Evolutionary conservation across 2,797 vertebrate species (phyloP).

Genomic region (Erithacus rubecula): DNA sequence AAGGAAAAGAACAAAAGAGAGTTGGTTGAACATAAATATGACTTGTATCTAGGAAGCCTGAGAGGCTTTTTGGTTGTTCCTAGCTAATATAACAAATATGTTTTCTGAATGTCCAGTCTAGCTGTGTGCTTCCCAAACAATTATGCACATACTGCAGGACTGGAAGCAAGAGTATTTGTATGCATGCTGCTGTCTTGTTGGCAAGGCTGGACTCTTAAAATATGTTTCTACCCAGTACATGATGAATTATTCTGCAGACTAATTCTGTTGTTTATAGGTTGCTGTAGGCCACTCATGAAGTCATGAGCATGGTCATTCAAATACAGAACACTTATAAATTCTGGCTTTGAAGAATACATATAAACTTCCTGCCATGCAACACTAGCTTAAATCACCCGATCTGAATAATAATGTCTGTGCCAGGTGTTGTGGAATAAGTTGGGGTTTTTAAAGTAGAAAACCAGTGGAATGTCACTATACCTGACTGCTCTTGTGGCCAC

Average conservation of each 20-base stretch:
- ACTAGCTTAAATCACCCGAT: conserved; percentile 57
- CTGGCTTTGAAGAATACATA: conserved; percentile 62
- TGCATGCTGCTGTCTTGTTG: background rate
- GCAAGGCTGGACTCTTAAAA: conserved; percentile 38
- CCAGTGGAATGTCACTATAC: conserved; percentile 43
- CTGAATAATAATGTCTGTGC: conserved; percentile 64
- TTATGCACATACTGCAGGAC: background rate
- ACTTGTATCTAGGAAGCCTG: background rate
- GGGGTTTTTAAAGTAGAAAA: background rate
- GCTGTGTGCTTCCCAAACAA: background rate
- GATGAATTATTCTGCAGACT: conserved; percentile 59
- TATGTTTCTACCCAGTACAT: background rate
- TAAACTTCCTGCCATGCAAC: conserved; percentile 64
- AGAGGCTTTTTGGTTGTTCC: background rate
- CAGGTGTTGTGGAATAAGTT: conserved; percentile 52
- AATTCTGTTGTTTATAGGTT: conserved; percentile 50
- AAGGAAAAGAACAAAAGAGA: background rate
- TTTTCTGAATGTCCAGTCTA: conserved; percentile 2
- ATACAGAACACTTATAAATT: conserved; percentile 65
- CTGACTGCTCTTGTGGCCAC: conserved; percentile 47
- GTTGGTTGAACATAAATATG: background rate
- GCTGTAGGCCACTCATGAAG: conserved; percentile 63
- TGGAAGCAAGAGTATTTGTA: background rate
- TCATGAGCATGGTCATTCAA: conserved; percentile 61
- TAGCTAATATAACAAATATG: background rate